phyloP scores from a whole-genome alignment of 2,113 vertebrate genomes.

The Ondatra zibethicus region DNA sequence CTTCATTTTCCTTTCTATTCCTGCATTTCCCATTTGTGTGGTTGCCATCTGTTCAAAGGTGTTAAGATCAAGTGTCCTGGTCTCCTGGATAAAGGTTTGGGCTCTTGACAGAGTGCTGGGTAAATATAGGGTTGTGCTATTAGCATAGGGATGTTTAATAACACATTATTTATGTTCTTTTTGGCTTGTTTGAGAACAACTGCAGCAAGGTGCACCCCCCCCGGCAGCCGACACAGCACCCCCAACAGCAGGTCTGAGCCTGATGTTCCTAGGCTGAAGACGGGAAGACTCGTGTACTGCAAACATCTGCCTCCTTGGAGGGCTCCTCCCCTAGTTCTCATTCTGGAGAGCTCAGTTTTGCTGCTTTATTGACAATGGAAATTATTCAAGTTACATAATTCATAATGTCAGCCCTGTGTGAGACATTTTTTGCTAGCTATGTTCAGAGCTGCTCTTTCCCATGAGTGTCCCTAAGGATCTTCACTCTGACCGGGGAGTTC shows the following conservation, averaged over 20 bases:
- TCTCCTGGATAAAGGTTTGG: constrained; percentile 67
- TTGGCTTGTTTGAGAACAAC: constrained; percentile 19
- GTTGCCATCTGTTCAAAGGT: constrained; percentile 77
- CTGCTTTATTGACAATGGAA: background rate
- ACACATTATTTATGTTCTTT: constrained; percentile 58
- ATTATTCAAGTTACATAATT: background rate
- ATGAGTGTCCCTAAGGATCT: background rate
- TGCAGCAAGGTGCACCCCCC: background rate
- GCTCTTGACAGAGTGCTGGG: constrained; percentile 58
- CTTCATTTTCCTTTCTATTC: constrained; percentile 70
- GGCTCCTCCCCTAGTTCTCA: rapidly evolving
- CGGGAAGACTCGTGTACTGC: rapidly evolving
- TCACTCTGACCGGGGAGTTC: rapidly evolving
- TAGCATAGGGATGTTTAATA: constrained; percentile 69
- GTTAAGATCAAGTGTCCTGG: constrained; percentile 71
- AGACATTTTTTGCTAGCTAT: background rate
- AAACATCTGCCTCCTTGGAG: background rate
- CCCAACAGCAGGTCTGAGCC: background rate
- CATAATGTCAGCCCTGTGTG: background rate
- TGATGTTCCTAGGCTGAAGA: background rate
- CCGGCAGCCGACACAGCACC: background rate
- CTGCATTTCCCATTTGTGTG: constrained; percentile 61
- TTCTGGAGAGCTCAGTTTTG: background rate
- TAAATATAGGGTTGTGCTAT: constrained; percentile 57
- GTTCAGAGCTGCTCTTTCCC: background rate